Base-by-base conservation (phyloP, 1,140 invertebrate genomes). In the Ceratosolen fusciceps region DNA sequence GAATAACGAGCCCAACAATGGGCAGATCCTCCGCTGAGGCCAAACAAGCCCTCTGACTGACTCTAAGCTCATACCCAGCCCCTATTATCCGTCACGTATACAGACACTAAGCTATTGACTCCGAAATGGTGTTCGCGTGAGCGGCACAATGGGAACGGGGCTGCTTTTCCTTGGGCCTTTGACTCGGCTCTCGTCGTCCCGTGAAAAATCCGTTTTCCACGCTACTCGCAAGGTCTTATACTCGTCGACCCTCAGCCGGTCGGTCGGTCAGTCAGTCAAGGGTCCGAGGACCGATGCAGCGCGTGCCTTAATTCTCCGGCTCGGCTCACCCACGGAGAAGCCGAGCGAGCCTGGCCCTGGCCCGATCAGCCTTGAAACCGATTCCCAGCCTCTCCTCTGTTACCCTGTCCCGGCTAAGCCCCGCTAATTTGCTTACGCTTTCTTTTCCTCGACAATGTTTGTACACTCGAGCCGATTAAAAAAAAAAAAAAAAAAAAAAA, bases 291-390 rank as follows among this genome's bases (percentile, higher is more conserved):
- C 74, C 74, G 49, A 56, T 29, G 47, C 19, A 56, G 54, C 75
- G 75, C 75, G 75, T 77, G 75, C 75, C 75, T 56, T 24, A 26
- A 26, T 52, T 74, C n/a, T n/a, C 47, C 74, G 62, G 60, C n/a
- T n/a, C n/a, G 58, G 56, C 43, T 29, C 74, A 65, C 74, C 74
- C 43, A 67, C 60, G 14, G 62, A 52, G 60, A 76, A 62, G 26
- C 37, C 7, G 3, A 21, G 21, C 7, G 3, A 21, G 21, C 31
- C 0, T 54, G 34, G 19, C 29, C 21, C 19, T n/a, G n/a, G n/a
- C n/a, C n/a, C n/a, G n/a, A n/a, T n/a, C 54, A 43, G 3, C 34
- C 31, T 74, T 65, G 60, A 65, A 37, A 37, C 0, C 1, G 1
- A n/a, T n/a, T n/a, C n/a, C n/a, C n/a, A n/a, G n/a, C n/a, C n/a